phyloP scores from a whole-genome alignment of 2,888 invertebrate genomes.

The Timema cristinae region DNA sequence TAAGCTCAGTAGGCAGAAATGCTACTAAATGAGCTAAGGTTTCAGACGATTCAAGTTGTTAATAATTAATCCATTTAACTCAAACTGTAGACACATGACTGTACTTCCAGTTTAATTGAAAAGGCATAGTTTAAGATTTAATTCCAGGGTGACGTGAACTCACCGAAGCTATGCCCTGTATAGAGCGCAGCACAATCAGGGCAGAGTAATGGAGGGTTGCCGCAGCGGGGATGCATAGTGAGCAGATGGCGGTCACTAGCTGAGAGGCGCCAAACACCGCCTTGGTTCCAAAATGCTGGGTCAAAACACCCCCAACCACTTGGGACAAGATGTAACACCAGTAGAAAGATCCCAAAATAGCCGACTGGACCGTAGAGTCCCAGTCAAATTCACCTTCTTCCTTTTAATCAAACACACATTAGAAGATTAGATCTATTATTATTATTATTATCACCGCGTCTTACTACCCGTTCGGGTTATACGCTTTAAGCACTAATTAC shows the following conservation, averaged over 20 bases:
- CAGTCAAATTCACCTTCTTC: constrained; percentile 59
- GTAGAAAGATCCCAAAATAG: constrained; percentile 64
- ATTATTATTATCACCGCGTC: too few relatives aligned
- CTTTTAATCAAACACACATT: constrained; percentile 28
- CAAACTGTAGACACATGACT: too few relatives aligned
- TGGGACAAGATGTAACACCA: constrained; percentile 71
- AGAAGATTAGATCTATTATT: neutral
- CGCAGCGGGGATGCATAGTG: constrained; percentile 60
- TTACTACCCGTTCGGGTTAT: too few relatives aligned
- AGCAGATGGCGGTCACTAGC: constrained; percentile 62
- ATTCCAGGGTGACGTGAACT: constrained; percentile 34
- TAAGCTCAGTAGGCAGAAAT: too few relatives aligned
- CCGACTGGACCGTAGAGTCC: constrained; percentile 59
- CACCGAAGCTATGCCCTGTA: constrained; percentile 67
- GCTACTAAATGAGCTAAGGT: too few relatives aligned
- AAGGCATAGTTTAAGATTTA: too few relatives aligned
- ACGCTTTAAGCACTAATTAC: too few relatives aligned
- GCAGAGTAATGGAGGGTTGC: constrained; percentile 58
- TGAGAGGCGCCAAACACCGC: constrained; percentile 67
- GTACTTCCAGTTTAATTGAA: too few relatives aligned
- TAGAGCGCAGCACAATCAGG: constrained; percentile 58
- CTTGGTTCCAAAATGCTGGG: constrained; percentile 67
- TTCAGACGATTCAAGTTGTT: too few relatives aligned
- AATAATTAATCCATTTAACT: too few relatives aligned
- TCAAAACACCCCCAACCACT: constrained; percentile 63